Conservation (phyloP, 2,113 vertebrate species). For the Pterocles gutturalis region DNA sequence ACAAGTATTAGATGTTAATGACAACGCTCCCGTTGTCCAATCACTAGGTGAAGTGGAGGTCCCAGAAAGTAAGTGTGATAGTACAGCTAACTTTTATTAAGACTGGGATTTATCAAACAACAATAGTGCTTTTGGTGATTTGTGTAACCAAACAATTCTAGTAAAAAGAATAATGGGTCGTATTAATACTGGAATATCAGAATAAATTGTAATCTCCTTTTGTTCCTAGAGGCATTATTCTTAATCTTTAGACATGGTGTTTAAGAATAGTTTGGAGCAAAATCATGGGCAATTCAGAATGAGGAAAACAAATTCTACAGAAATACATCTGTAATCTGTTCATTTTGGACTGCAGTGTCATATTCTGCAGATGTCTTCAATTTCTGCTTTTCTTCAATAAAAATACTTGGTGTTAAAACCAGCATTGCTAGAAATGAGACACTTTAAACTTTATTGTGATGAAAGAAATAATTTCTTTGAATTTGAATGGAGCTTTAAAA, state of each 20-base stretch:
- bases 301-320: background rate
- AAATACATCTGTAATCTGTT: background rate
- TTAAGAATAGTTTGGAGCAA: conserved; percentile 13
- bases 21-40: conserved; percentile 86
- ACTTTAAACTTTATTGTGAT: background rate
- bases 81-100: background rate
- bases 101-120: background rate
- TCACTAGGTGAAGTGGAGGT: conserved; percentile 80
- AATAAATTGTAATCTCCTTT: background rate
- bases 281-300: background rate
- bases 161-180: background rate
- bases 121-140: background rate
- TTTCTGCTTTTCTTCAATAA: background rate
- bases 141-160: background rate
- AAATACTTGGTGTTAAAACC: background rate
- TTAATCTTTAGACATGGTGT: background rate
- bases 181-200: background rate
- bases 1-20: conserved; percentile 90
- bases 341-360: background rate
- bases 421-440: background rate
- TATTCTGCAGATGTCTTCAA: background rate
- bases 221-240: background rate
- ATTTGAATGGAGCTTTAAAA: background rate
- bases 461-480: background rate
- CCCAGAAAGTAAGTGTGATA: conserved; percentile 85